A percentile compares a stretch with the other conserved stretches of the same genome.
phyloP scores from a whole-genome alignment of 2,797 vertebrate genomes.

The Clamator glandarius region DNA sequence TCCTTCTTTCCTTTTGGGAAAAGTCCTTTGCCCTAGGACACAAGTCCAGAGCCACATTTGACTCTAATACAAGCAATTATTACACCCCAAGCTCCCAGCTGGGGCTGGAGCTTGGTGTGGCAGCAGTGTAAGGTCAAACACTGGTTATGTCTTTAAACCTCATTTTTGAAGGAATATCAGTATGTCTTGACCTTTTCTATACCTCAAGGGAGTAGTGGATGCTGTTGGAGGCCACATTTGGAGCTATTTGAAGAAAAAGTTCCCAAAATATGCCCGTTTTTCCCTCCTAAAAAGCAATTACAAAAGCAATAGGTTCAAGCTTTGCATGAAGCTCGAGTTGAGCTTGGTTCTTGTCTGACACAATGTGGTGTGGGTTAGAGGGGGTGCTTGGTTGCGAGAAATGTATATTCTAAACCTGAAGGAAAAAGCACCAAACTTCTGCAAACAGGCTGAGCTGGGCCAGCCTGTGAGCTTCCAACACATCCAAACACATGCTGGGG shows the following conservation, averaged over 20 bases:
- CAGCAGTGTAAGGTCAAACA: background rate
- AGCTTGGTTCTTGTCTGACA: background rate
- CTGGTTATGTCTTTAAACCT: background rate
- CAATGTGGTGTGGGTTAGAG: background rate
- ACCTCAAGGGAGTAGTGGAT: background rate
- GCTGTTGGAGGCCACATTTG: background rate
- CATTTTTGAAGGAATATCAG: background rate
- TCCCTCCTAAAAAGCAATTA: background rate
- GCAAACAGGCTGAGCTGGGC: background rate
- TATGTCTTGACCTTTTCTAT: background rate
- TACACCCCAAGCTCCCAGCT: background rate
- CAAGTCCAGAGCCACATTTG: background rate
- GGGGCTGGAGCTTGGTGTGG: accelerated
- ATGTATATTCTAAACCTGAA: background rate
- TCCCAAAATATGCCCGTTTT: background rate
- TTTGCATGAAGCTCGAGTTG: background rate
- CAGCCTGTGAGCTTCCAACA: background rate
- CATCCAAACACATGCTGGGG: background rate
- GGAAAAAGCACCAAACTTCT: background rate
- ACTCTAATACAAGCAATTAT: accelerated
- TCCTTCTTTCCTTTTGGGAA: background rate
- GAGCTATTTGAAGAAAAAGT: background rate
- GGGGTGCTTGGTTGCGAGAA: background rate
- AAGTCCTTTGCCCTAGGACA: background rate
- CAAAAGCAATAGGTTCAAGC: background rate